These are phyloP conservation scores for Hippocampus guttulatus DNA, from an alignment of 2,113 vertebrate genomes.

Conservation along the genomic window DNA sequence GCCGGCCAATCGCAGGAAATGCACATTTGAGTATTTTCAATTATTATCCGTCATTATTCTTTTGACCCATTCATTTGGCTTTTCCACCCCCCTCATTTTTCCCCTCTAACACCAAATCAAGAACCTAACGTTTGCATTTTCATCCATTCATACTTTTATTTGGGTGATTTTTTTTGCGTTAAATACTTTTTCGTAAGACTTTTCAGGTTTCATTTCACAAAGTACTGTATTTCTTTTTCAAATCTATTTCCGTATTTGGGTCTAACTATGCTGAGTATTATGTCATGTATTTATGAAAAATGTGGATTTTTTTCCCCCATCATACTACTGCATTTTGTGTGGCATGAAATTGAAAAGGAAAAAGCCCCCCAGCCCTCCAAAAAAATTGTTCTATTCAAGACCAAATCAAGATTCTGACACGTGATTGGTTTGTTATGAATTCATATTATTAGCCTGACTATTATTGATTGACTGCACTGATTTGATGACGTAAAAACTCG, in stretches of 20 bases:
- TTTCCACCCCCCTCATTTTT: too few species aligned
- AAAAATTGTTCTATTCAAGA: background rate
- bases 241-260: background rate
- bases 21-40: background rate
- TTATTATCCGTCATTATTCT: background rate
- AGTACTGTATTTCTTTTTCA: background rate
- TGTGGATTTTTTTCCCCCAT: background rate
- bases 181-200: too few species aligned
- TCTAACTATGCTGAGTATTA: too few species aligned
- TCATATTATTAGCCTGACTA: background rate
- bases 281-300: too few species aligned
- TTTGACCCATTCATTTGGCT: background rate
- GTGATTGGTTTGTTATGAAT: constrained; percentile 5
- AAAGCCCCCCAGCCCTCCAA: too few species aligned
- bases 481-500: background rate
- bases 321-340: background rate
- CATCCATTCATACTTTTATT: too few species aligned
- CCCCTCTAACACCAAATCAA: background rate
- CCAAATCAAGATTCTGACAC: background rate
- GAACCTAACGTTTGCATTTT: background rate
- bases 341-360: background rate
- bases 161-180: too few species aligned
- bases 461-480: background rate
- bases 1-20: background rate
- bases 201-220: too few species aligned